Base-by-base conservation (phyloP, 2,113 vertebrate genomes). In the Passerina amoena region DNA sequence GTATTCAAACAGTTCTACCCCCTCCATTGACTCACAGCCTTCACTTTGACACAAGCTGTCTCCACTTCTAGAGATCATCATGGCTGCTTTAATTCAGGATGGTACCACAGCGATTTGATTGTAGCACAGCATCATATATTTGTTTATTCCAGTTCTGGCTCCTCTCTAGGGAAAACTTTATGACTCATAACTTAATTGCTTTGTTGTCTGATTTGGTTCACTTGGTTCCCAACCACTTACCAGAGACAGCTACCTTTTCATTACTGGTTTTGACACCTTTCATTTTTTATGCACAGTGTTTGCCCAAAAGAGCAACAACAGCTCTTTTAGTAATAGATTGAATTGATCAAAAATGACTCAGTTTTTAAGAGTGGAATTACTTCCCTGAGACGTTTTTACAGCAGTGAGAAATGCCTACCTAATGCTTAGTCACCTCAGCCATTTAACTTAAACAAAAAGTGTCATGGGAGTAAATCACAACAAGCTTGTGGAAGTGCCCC, bases 201-300 rank as follows among this genome's bases (percentile, higher is more conserved):
- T 96, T 3, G 2, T 45, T 51, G 31, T 81, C 68, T 81, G 71
- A 60, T 90, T 87, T 91, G 45, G n/a, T 91, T 95, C 35, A 24
- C 16, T 92, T 60, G 28, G 18, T 84, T 88, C 61, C 57, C 57
- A 68, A 48, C 40, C 22, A 38, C 56, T 88, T 78, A 53, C 28
- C 27, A 61, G 65, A 83, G 37, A 78, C 63, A 88, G 31, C 72
- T 92, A 82, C 82, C 59, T 91, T 91, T 84, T 69, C 53, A 65
- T 94, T 76, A 90, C 50, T 72, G 25, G 0, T 65, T 92, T 93
- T 91, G 66, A 94, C 79, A 91, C n/a, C 66, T 68, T 82, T 89
- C 66, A 72, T 89, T 88, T 92, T 92, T 95, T 79, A 60, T 56
- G n/a, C 25, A 63, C 47, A 27, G 5, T 25, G 11, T 78, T 91